phyloP scores from a whole-genome alignment of 2,797 vertebrate species.

The Okamejei kenojei region DNA sequence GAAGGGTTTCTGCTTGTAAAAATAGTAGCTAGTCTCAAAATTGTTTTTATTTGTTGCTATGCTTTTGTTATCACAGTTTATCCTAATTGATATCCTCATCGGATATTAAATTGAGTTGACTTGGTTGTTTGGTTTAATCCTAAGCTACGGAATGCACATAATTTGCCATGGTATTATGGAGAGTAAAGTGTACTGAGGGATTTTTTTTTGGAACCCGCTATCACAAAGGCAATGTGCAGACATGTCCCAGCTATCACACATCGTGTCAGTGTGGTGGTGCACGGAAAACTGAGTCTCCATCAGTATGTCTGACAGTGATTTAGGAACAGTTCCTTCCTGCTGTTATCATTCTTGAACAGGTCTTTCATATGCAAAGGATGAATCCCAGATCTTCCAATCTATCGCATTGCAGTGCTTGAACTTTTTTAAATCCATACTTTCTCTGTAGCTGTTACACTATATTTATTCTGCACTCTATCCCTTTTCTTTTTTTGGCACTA shows the following conservation, averaged over 20 bases:
- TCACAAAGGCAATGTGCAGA: neutral
- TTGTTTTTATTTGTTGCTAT: neutral
- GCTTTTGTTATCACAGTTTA: slow-evolving; percentile 12
- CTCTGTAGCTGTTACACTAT: too few relatives aligned
- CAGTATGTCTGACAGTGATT: neutral
- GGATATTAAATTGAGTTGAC: neutral
- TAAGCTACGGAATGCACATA: neutral
- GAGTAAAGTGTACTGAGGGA: neutral
- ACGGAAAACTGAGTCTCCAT: neutral
- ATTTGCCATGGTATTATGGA: neutral
- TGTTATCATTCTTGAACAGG: too few relatives aligned
- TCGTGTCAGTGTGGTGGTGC: neutral
- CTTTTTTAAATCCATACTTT: too few relatives aligned
- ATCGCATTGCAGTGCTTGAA: too few relatives aligned
- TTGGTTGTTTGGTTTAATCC: neutral
- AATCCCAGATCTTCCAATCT: too few relatives aligned
- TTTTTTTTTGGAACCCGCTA: neutral
- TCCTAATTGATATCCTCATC: neutral
- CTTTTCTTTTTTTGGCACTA: too few relatives aligned
- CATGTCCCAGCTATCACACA: neutral
- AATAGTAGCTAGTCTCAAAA: neutral
- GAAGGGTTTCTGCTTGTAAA: neutral
- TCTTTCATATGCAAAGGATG: too few relatives aligned
- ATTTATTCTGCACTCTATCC: too few relatives aligned
- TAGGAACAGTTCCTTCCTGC: too few relatives aligned